Evolutionary conservation across 2,888 invertebrate species (phyloP), one percentile per base, ranked within the genome.

Genomic region (Eubasilissa splendida): DNA sequence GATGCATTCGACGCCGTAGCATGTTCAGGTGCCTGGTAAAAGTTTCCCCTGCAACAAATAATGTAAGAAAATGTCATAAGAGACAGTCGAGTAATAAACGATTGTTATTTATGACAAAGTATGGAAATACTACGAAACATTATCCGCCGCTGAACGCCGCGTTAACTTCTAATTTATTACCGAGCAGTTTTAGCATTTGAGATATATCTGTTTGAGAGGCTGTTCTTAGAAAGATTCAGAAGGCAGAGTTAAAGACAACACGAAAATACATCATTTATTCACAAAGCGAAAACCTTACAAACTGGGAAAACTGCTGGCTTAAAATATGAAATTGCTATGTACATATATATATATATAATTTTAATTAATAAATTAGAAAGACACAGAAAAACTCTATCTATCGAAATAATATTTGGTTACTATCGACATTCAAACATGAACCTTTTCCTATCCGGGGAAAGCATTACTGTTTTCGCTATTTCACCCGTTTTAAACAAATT

Each of bases 41-140:
- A 71, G 53, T 71, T 77, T 68, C 8, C 71, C 53, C 12, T 50
- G 68, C 70, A 68, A 66, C 58, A 77, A 58, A 77, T 70, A 77
- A 77, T 59, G 50, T 58, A 73, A 31, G 68, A 58, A 59, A 68
- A 58, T 60, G 58, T 60, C 70, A 12, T 14, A 33, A 56, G 22
- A 58, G 70, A 68, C 75, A 75, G 63, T 73, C 52, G 42, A 68
- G 75, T 68, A 50, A 79, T 79, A 75, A 79, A 79, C 75, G 79
- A 75, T 66, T 75, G 68, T 79, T 79, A 79, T 79, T 79, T 79
- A 79, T 75, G 66, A 68, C 11, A 42, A 52, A 42, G 59, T 60
- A 78, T 78, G 78, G 77, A 77, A 70, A 77, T 60, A 70, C 70
- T 58, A 22, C 68, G 77, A 63, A 52, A 63, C 60, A 74, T 59